phyloP scores from a whole-genome alignment of 2,888 invertebrate genomes.

The Euspilapteryx auroguttella region DNA sequence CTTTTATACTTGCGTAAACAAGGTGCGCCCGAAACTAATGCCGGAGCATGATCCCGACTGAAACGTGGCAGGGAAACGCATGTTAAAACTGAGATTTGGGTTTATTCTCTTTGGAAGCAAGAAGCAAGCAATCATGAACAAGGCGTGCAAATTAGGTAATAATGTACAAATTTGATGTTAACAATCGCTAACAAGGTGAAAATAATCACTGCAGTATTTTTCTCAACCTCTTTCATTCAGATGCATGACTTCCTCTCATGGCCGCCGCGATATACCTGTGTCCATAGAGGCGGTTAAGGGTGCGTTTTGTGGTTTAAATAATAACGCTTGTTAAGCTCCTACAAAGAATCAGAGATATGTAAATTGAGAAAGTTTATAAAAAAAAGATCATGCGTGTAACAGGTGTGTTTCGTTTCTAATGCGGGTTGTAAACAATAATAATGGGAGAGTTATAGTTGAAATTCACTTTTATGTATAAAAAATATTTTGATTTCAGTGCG shows the following conservation, averaged over 20 bases:
- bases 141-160: slow-evolving; percentile 16
- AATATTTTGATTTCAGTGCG: no score
- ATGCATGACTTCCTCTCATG: slow-evolving; percentile 18
- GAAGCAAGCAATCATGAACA: background rate
- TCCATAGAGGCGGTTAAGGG: slow-evolving; percentile 42
- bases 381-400: slow-evolving; percentile 35
- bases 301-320: slow-evolving; percentile 51
- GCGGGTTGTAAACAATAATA: no score
- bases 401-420: slow-evolving; percentile 50
- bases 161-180: slow-evolving; percentile 26
- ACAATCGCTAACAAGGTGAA: slow-evolving; percentile 38
- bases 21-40: no score
- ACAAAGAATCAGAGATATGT: slow-evolving; percentile 47
- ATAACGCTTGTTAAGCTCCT: slow-evolving; percentile 47
- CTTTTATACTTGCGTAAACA: no score
- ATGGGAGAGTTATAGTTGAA: no score
- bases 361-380: slow-evolving; percentile 51
- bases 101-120: no score
- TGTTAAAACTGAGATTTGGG: no score
- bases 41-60: no score
- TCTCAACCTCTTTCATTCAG: slow-evolving; percentile 16
- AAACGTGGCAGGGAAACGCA: no score
- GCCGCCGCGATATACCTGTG: no score
- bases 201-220: slow-evolving; percentile 22
- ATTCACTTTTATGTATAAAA: no score